Evolutionary conservation across 2,797 vertebrate genomes (phyloP).

Genomic region (Spheniscus humboldti): DNA sequence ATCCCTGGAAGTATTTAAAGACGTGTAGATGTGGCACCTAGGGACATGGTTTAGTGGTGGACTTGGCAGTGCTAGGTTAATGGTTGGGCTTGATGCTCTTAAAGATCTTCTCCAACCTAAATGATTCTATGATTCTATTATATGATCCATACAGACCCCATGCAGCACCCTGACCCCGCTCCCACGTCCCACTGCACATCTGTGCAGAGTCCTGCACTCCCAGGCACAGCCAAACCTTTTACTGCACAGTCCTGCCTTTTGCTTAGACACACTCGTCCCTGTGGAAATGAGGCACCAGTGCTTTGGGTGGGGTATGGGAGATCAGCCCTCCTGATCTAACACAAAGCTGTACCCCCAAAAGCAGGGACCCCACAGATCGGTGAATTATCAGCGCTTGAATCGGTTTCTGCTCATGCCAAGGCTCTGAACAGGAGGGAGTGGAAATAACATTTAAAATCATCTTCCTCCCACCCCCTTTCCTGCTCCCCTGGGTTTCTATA

Average conservation of each 20-base stretch:
- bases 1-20: neutral
- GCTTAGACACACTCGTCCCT: neutral
- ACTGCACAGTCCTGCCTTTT: neutral
- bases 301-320: neutral
- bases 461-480: neutral
- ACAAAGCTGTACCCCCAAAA: neutral
- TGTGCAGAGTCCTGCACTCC: neutral
- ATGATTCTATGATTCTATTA: neutral
- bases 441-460: neutral
- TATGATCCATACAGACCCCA: neutral
- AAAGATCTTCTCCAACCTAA: neutral
- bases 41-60: neutral
- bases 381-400: neutral
- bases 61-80: rapidly evolving
- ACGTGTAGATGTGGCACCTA: rapidly evolving
- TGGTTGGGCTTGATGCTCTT: rapidly evolving
- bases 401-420: neutral
- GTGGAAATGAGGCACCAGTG: neutral
- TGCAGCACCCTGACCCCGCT: neutral
- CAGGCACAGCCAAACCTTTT: rapidly evolving
- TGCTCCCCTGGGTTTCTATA: neutral
- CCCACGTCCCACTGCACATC: rapidly evolving
- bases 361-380: rapidly evolving
- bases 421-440: neutral
- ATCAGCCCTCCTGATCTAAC: neutral